These are phyloP conservation scores for Chionoecetes opilio DNA, from an alignment of 1,140 invertebrate species.

Conservation along the genomic window DNA sequence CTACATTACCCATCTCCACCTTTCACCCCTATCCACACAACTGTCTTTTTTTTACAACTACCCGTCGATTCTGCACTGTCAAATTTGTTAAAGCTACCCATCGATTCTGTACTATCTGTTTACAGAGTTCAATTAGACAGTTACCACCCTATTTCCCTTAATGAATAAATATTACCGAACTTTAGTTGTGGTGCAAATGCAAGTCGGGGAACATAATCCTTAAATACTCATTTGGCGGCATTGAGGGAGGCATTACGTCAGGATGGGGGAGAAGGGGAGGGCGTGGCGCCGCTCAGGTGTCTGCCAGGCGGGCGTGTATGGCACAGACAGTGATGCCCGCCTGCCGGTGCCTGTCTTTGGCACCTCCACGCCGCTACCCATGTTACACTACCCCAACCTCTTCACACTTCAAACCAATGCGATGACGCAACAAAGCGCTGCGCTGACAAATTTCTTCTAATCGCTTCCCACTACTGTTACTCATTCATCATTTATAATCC, in stretches of 20 bases:
- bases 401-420: background rate
- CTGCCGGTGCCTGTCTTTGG: constrained; percentile 37
- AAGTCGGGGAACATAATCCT: background rate
- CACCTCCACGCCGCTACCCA: background rate
- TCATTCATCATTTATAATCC: too few species aligned
- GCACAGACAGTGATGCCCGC: constrained; percentile 40
- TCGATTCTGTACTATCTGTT: too few species aligned
- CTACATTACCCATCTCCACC: too few species aligned
- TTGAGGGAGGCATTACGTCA: constrained; percentile 44
- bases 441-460: background rate
- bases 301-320: constrained; percentile 42
- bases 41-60: too few species aligned
- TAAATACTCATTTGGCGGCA: background rate
- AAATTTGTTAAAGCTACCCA: too few species aligned
- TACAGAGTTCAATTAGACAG: too few species aligned
- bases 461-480: background rate
- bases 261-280: constrained; percentile 8
- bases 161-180: background rate
- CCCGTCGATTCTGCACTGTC: too few species aligned
- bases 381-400: background rate
- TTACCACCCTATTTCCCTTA: too few species aligned
- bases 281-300: constrained; percentile 54
- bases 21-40: too few species aligned
- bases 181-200: background rate
- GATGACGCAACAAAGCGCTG: background rate